phyloP scores from a whole-genome alignment of 2,797 vertebrate species.

The Myotis vivesi region DNA sequence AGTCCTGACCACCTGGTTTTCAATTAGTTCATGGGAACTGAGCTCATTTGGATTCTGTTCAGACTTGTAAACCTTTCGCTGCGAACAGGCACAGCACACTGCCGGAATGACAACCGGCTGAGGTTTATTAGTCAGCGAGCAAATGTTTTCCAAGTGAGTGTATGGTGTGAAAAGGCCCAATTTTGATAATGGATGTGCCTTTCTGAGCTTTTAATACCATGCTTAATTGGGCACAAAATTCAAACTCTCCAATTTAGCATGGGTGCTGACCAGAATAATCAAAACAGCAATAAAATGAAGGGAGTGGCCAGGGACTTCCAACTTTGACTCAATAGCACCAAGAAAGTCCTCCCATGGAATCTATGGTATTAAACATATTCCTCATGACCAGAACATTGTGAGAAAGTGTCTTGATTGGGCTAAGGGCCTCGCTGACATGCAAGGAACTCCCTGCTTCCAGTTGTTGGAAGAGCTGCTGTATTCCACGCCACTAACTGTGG shows the following conservation, averaged over 20 bases:
- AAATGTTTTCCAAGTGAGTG: conserved; percentile 58
- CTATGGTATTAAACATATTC: conserved; percentile 15
- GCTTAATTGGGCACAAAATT: conserved; percentile 76
- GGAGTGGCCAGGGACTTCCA: neutral
- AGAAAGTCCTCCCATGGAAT: neutral
- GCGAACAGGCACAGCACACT: neutral
- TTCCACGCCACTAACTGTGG: neutral
- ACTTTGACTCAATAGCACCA: neutral
- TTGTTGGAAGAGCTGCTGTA: neutral
- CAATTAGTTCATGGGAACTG: conserved; percentile 42
- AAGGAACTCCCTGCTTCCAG: neutral
- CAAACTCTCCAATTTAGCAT: conserved; percentile 45
- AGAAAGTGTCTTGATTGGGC: conserved; percentile 18
- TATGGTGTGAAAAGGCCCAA: conserved; percentile 69
- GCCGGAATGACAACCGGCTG: conserved; percentile 34
- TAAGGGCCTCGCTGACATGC: neutral
- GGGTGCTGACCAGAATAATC: conserved; percentile 60
- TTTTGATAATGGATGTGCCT: conserved; percentile 73
- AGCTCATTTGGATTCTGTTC: conserved; percentile 69
- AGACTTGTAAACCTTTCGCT: conserved; percentile 27
- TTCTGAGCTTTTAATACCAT: conserved; percentile 70
- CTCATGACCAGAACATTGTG: conserved; percentile 35
- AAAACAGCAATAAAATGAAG: neutral
- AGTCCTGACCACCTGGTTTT: conserved; percentile 63
- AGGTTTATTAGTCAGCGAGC: conserved; percentile 45